These are phyloP conservation scores for Sphaeramia orbicularis DNA, from an alignment of 2,797 vertebrate species.

Conservation along the genomic window DNA sequence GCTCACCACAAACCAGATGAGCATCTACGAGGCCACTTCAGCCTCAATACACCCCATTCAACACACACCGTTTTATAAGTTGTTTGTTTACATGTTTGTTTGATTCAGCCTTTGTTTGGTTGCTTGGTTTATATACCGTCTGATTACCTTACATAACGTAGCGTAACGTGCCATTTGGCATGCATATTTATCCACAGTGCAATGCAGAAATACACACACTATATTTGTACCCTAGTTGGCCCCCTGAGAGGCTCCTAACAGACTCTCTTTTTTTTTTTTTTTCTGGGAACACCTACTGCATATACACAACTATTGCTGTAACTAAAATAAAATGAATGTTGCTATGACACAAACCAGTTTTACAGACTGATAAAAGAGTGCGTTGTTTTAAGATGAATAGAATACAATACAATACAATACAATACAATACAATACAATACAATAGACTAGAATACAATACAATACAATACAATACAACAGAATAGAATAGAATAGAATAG, in stretches of 20 bases:
- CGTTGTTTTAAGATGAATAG: not conserved
- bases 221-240: slow-evolving; percentile 2
- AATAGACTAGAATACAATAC: too few species aligned
- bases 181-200: not conserved
- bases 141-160: slow-evolving; percentile 14
- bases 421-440: too few species aligned
- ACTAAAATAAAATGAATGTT: not conserved
- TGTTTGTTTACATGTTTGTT: slow-evolving; percentile 16
- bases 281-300: slow-evolving; percentile 1
- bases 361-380: not conserved
- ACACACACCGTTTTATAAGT: not conserved
- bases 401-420: not conserved
- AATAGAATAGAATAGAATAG: too few species aligned
- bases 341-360: not conserved
- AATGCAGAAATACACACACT: not conserved
- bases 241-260: slow-evolving; percentile 1
- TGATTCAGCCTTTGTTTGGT: not conserved
- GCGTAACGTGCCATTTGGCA: not conserved
- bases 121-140: not conserved
- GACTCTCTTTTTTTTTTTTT: not conserved
- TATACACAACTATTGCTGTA: not conserved
- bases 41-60: slow-evolving; percentile 16
- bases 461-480: too few species aligned
- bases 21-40: not conserved
- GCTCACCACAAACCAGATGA: slow-evolving; percentile 18